A percentile compares a stretch with the other conserved stretches of the same genome.
phyloP scores from a whole-genome alignment of 1,140 invertebrate genomes.

The Oryzaephilus surinamensis region DNA sequence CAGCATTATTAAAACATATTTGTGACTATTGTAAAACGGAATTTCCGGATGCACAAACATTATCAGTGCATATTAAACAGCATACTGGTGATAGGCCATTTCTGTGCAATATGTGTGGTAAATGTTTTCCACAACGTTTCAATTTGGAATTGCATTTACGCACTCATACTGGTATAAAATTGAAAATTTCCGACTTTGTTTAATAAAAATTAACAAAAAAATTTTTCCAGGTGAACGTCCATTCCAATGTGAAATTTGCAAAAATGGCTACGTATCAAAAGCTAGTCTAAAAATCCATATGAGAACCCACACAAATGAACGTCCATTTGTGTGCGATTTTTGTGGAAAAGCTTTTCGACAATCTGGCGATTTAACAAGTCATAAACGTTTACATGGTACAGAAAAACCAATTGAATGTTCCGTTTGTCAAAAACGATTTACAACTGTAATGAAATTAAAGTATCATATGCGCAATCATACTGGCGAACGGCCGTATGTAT shows the following conservation, averaged over 20 bases:
- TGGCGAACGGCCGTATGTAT: constrained; percentile 53
- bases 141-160: constrained; percentile 56
- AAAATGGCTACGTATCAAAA: constrained; percentile 37
- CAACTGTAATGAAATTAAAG: constrained; percentile 39
- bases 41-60: constrained; percentile 38
- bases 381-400: constrained; percentile 34
- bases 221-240: constrained; percentile 33
- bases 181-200: too few relatives aligned
- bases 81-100: constrained; percentile 42
- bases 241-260: constrained; percentile 37
- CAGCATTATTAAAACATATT: constrained; percentile 32
- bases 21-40: constrained; percentile 36
- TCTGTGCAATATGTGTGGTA: constrained; percentile 42
- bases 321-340: constrained; percentile 41
- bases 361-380: constrained; percentile 34
- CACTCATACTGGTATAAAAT: constrained; percentile 57
- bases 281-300: constrained; percentile 47
- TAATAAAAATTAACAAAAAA: too few relatives aligned
- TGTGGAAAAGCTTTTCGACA: constrained; percentile 39
- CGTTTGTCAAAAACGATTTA: constrained; percentile 34
- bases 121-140: constrained; percentile 49
- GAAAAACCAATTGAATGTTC: constrained; percentile 36
- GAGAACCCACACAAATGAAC: constrained; percentile 49
- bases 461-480: constrained; percentile 51
- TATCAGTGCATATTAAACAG: constrained; percentile 40